Base-by-base conservation (phyloP, 2,888 invertebrate genomes). In the Tyria jacobaeae region DNA sequence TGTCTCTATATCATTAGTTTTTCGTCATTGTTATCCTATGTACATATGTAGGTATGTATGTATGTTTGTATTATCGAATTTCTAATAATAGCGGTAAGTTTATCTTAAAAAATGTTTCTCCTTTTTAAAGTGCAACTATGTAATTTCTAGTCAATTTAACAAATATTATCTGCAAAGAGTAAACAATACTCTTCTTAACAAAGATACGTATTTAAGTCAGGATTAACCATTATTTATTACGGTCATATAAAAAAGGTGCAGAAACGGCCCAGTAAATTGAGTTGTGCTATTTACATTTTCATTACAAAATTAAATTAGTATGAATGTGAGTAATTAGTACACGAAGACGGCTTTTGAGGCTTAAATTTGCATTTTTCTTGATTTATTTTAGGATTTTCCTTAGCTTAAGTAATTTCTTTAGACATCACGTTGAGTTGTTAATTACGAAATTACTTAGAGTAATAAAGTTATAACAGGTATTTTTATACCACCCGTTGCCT, bases 191-290 rank as follows among this genome's bases (percentile, higher is more conserved):
- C 59, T 63, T 60, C 62, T 55, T 73, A 69, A 73, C 69, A 76
- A 73, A 71, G 71, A 71, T 70, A 74, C 70, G 64, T 62, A 66
- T 74, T 79, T 74, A 72, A 70, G 67, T 69, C 63, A 52, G 76
- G 75, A 81, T 82, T 75, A 82, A 76, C 66, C 71, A 62, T 75
- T 69, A 81, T 82, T 80, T 80, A 81, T 82, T 72, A 75, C 69
- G 75, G 74, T 71, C 71, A 77, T 71, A 75, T 71, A 77, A 79
- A 79, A 75, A 79, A 80, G 77, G 79, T 73, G 78, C 60, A 69
- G 67, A 73, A 78, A 68, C 35, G 61, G 64, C 63, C 47, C 50
- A 47, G 68, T 68, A 68, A 68, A 73, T 66, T 62, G 68, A 72
- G 64, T 53, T 64, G 54, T 68, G 65, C 71, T 75, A 71, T 68